A percentile compares a stretch with the other conserved stretches of the same genome.
Evolutionary conservation across 2,797 vertebrate species (phyloP).

Genomic region (Jordanella pulchra): DNA sequence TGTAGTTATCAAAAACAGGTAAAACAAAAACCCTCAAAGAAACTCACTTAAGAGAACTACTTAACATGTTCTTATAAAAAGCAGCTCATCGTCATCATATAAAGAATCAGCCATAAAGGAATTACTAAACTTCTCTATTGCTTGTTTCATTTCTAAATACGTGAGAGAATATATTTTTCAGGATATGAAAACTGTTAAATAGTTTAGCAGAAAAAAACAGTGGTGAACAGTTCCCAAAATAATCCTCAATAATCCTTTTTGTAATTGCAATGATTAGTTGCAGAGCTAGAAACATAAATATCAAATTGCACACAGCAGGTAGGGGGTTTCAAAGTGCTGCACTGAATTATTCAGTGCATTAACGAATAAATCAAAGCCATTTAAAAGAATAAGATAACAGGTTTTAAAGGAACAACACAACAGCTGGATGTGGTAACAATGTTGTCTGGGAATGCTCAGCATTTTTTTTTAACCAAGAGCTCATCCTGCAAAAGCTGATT

Average conservation of each 20-base stretch:
- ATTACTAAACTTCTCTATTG: background rate
- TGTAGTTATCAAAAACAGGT: background rate
- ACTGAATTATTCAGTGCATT: slow-evolving; percentile 23
- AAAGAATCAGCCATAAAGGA: too few relatives aligned
- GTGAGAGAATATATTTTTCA: background rate
- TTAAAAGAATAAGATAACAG: slow-evolving; percentile 16
- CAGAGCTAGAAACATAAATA: slow-evolving; percentile 20
- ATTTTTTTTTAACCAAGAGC: background rate
- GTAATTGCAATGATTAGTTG: slow-evolving; percentile 9
- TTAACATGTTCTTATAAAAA: background rate
- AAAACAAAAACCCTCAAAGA: background rate
- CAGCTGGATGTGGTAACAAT: background rate
- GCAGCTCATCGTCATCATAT: background rate
- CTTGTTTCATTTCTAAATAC: background rate
- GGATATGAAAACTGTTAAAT: background rate
- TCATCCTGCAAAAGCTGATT: background rate
- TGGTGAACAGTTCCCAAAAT: slow-evolving; percentile 8
- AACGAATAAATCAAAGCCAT: slow-evolving; percentile 12
- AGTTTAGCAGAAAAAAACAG: background rate
- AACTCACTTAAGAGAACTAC: background rate
- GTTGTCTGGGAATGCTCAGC: slow-evolving; percentile 5
- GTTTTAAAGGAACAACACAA: slow-evolving; percentile 10
- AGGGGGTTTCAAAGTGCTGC: slow-evolving; percentile 14
- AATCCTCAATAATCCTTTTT: slow-evolving; percentile 22
- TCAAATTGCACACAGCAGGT: background rate